Evolutionary conservation across 2,113 vertebrate species (phyloP).

Genomic region (Cichladusa arquata): DNA sequence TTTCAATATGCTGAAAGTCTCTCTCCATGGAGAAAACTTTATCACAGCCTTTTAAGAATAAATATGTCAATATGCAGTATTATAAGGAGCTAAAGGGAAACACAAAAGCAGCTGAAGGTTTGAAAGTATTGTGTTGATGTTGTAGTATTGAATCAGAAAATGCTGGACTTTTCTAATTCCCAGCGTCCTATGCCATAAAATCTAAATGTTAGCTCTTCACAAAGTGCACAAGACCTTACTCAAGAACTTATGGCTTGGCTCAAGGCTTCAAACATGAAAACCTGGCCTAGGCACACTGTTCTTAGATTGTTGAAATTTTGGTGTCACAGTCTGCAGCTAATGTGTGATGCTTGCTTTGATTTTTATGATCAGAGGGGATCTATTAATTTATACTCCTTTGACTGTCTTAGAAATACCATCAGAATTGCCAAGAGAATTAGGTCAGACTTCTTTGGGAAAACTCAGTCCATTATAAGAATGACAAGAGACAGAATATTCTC

Average conservation of each 20-base stretch:
- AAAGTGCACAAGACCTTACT: not conserved
- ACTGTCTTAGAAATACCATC: conserved; percentile 8
- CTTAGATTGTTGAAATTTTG: not conserved
- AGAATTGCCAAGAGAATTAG: not conserved
- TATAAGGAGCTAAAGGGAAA: not conserved
- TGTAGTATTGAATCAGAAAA: not conserved
- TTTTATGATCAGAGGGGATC: conserved; percentile 26
- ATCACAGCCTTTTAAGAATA: not conserved
- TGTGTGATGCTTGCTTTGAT: not conserved
- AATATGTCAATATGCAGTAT: not conserved
- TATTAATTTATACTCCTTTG: not conserved
- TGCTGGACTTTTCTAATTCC: not conserved
- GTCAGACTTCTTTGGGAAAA: conserved; percentile 25
- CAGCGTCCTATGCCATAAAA: not conserved
- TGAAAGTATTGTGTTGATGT: not conserved
- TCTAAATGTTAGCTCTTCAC: not conserved
- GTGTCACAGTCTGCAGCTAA: not conserved
- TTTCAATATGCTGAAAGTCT: not conserved
- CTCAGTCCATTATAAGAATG: not conserved
- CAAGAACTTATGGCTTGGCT: not conserved
- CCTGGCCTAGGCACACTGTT: not conserved
- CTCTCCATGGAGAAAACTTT: not conserved
- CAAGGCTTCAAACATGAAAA: not conserved
- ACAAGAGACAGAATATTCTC: conserved; percentile 11
- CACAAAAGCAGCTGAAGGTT: not conserved